Percentiles rank a stretch among this genome's conserved stretches.
Conservation (phyloP, 2,888 invertebrate species). For the Drosophila falleni region DNA sequence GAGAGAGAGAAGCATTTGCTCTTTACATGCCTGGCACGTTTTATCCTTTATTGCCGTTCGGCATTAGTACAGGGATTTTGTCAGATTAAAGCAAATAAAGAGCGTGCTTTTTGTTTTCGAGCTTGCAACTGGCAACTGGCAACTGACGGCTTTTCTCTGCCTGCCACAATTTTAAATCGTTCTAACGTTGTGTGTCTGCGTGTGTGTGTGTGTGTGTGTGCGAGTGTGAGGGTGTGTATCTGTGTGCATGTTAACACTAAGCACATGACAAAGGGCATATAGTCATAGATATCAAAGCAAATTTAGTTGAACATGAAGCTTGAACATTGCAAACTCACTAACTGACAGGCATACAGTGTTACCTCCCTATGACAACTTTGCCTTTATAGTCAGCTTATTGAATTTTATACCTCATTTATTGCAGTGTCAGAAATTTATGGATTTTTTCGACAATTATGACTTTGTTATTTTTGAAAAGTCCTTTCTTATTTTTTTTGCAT, state of each 20-base stretch:
- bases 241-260: slow-evolving; percentile 18
- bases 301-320: slow-evolving; percentile 9
- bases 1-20: slow-evolving; percentile 42
- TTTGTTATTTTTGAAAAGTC: no score
- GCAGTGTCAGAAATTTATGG: no score
- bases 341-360: not conserved
- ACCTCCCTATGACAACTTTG: not conserved
- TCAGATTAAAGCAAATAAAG: slow-evolving; percentile 79
- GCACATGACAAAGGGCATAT: slow-evolving; percentile 15
- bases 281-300: slow-evolving; percentile 6
- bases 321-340: not conserved
- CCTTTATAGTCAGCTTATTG: not conserved
- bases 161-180: slow-evolving; percentile 76
- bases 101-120: slow-evolving; percentile 75
- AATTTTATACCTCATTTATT: no score
- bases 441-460: no score
- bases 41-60: slow-evolving; percentile 82
- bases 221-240: not conserved
- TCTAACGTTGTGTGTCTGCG: slow-evolving; percentile 14
- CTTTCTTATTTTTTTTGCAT: no score
- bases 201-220: not conserved
- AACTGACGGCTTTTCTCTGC: slow-evolving; percentile 53
- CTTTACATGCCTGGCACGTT: slow-evolving; percentile 79
- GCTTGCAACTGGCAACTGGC: slow-evolving; percentile 36
- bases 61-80: slow-evolving; percentile 79